Percentiles rank a stretch among this genome's conserved stretches.
Conservation (phyloP, 2,888 invertebrate species). For the Tuberolachnus salignus region DNA sequence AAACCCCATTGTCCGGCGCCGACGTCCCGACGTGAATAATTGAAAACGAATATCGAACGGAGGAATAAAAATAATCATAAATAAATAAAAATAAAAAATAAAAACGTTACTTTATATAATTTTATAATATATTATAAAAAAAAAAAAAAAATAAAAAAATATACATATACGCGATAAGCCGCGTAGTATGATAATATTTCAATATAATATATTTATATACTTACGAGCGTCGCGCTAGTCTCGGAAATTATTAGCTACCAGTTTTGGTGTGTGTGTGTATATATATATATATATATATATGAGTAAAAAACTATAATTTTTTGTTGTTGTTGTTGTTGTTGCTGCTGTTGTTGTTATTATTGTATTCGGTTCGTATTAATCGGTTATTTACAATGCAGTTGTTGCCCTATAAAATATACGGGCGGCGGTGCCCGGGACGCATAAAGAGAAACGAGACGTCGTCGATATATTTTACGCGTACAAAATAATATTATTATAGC, state of each 20-base stretch:
- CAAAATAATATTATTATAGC: no score
- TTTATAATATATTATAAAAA: no score
- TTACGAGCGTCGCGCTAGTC: no score
- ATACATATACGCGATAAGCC: no score
- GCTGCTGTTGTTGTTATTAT: neutral
- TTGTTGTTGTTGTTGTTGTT: neutral
- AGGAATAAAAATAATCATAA: neutral
- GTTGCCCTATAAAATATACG: constrained; percentile 46
- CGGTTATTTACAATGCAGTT: constrained; percentile 56
- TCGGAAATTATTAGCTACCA: no score
- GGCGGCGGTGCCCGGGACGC: neutral
- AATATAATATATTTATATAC: no score
- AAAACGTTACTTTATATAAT: no score
- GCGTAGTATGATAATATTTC: no score
- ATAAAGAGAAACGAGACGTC: neutral
- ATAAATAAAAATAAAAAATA: neutral
- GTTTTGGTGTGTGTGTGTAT: no score
- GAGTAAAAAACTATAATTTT: neutral
- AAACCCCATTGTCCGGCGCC: constrained; percentile 38
- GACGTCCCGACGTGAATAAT: constrained; percentile 1
- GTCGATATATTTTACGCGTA: no score
- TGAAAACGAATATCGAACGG: constrained; percentile 34
- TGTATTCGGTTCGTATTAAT: constrained; percentile 34
- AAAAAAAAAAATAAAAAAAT: neutral
- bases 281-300: neutral